Percentiles rank a stretch among this genome's conserved stretches.
Evolutionary conservation across 2,113 vertebrate species (phyloP).

Genomic region (Proteles cristata): DNA sequence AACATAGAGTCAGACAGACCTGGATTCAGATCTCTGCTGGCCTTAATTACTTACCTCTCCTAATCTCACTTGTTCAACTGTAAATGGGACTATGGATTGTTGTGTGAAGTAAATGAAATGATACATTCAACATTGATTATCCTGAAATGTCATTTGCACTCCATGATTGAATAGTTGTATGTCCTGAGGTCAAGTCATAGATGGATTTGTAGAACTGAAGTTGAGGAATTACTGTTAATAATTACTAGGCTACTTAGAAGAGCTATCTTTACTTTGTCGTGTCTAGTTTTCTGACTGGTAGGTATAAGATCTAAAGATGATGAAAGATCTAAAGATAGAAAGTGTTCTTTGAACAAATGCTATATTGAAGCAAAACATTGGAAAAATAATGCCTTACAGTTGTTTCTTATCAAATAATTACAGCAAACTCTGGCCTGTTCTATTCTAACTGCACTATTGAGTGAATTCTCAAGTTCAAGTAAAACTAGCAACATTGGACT

Average conservation of each 20-base stretch:
- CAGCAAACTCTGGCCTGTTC: constrained; percentile 99
- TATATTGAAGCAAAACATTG: constrained; percentile 59
- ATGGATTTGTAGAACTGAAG: not conserved
- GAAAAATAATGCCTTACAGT: constrained; percentile 66
- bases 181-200: not conserved
- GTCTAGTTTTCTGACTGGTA: not conserved
- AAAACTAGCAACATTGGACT: constrained; percentile 99
- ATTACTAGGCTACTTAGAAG: not conserved
- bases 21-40: not conserved
- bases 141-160: not conserved
- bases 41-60: not conserved
- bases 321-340: not conserved
- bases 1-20: not conserved
- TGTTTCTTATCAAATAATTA: constrained; percentile 72
- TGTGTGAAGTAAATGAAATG: not conserved
- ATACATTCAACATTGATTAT: not conserved
- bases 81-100: not conserved
- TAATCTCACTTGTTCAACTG: not conserved
- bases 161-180: not conserved
- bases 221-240: not conserved
- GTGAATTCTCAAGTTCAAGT: constrained; percentile 99
- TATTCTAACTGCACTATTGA: constrained; percentile 97
- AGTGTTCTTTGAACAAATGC: constrained; percentile 23
- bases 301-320: not conserved
- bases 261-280: not conserved